phyloP scores from a whole-genome alignment of 2,888 invertebrate species.

The Timema podura region DNA sequence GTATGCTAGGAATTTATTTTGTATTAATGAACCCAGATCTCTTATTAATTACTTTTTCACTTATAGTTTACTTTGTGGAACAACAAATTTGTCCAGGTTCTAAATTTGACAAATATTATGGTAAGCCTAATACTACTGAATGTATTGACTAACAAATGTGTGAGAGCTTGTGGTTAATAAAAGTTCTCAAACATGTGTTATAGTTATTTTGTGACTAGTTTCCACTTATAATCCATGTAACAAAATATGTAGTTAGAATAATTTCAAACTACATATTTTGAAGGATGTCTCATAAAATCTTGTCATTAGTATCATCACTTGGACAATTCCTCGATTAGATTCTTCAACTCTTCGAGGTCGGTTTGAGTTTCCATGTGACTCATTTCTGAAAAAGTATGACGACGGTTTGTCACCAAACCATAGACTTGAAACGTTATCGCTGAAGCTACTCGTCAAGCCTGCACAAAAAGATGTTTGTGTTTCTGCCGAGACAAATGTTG shows the following conservation, averaged over 20 bases:
- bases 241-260: not conserved
- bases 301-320: slow-evolving; percentile 26
- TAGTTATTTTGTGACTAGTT: slow-evolving; percentile 10
- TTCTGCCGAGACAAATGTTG: slow-evolving; percentile 53
- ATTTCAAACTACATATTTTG: slow-evolving; percentile 12
- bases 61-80: too few species aligned
- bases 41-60: too few species aligned
- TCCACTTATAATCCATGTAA: not conserved
- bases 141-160: too few species aligned
- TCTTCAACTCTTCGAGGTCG: slow-evolving; percentile 26
- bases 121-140: too few species aligned
- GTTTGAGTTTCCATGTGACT: slow-evolving; percentile 31
- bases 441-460: slow-evolving; percentile 1
- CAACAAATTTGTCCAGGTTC: too few species aligned
- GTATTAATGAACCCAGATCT: too few species aligned
- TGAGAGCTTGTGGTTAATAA: too few species aligned
- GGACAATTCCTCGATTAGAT: slow-evolving; percentile 28
- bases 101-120: too few species aligned
- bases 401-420: slow-evolving; percentile 4
- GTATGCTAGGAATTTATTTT: too few species aligned
- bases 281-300: slow-evolving; percentile 25
- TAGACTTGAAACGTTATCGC: not conserved
- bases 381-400: slow-evolving; percentile 22
- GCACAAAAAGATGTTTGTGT: slow-evolving; percentile 49
- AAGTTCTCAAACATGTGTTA: too few species aligned